A percentile compares a stretch with the other conserved stretches of the same genome.
phyloP scores from a whole-genome alignment of 2,888 invertebrate species.

The Scaptomyza reducta region DNA sequence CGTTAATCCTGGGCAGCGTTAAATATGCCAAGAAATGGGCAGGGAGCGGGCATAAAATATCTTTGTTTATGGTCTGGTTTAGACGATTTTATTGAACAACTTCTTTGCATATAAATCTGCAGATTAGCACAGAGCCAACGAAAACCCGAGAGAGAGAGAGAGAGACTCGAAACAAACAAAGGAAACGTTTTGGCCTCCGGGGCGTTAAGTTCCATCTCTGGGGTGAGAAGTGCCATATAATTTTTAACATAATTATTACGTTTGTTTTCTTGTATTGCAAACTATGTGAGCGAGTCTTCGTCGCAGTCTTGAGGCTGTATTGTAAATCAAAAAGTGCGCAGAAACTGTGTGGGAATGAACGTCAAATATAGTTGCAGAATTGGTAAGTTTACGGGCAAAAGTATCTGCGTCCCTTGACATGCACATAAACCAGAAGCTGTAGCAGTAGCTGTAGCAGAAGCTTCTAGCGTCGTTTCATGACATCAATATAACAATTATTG shows the following conservation, averaged over 20 bases:
- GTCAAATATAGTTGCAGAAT: slow-evolving; percentile 32
- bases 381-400: slow-evolving; percentile 30
- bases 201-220: slow-evolving; percentile 23
- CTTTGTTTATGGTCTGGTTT: slow-evolving; percentile 79
- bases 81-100: slow-evolving; percentile 83
- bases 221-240: slow-evolving; percentile 79
- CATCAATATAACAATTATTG: slow-evolving; percentile 74
- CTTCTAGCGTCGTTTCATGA: slow-evolving; percentile 42
- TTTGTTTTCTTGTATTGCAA: slow-evolving; percentile 59
- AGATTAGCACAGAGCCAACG: slow-evolving; percentile 70
- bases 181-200: slow-evolving; percentile 18
- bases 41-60: slow-evolving; percentile 74
- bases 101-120: slow-evolving; percentile 82
- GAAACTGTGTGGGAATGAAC: slow-evolving; percentile 44
- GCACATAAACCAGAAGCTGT: slow-evolving; percentile 55
- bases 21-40: slow-evolving; percentile 57
- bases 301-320: slow-evolving; percentile 19
- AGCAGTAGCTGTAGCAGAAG: slow-evolving; percentile 34
- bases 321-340: slow-evolving; percentile 58
- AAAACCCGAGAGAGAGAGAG: slow-evolving; percentile 5
- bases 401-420: slow-evolving; percentile 53
- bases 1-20: slow-evolving; percentile 64
- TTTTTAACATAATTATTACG: slow-evolving; percentile 80
- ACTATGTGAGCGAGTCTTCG: slow-evolving; percentile 38
- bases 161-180: slow-evolving; percentile 35